A percentile compares a stretch with the other conserved stretches of the same genome.
Conservation (phyloP, 2,888 invertebrate genomes). For the Euzophera pinguis region DNA sequence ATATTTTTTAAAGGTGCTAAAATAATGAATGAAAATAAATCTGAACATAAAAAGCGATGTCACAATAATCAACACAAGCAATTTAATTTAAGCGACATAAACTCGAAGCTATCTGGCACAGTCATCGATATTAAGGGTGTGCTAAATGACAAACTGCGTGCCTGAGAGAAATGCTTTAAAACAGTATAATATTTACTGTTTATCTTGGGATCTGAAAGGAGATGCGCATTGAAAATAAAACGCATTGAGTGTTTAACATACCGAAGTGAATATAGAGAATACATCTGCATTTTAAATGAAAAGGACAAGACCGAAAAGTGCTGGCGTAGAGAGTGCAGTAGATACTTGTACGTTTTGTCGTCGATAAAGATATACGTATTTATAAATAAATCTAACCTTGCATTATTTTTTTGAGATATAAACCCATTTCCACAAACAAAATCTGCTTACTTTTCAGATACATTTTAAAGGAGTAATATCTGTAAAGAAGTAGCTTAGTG, state of each 20-base stretch:
- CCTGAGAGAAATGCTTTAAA: slow-evolving; percentile 66
- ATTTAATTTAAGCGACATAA: slow-evolving; percentile 76
- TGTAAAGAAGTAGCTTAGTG: too few relatives aligned
- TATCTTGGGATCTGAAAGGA: slow-evolving; percentile 58
- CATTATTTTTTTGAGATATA: too few relatives aligned
- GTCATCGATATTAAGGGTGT: slow-evolving; percentile 74
- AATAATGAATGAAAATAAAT: slow-evolving; percentile 53
- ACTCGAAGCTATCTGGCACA: slow-evolving; percentile 67
- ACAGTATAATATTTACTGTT: slow-evolving; percentile 65
- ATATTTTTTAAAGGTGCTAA: slow-evolving; percentile 26
- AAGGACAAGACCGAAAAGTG: neutral
- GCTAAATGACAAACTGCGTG: slow-evolving; percentile 74
- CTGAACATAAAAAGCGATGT: slow-evolving; percentile 62
- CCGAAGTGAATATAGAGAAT: slow-evolving; percentile 35
- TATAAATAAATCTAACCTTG: too few relatives aligned
- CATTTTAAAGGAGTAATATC: too few relatives aligned
- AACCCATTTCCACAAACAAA: too few relatives aligned
- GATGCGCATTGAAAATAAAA: slow-evolving; percentile 60
- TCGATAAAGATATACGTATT: too few relatives aligned
- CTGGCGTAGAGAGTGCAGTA: neutral
- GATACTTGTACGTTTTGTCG: too few relatives aligned
- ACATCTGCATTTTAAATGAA: slow-evolving; percentile 47
- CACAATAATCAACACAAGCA: slow-evolving; percentile 70
- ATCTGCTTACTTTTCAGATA: too few relatives aligned
- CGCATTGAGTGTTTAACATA: slow-evolving; percentile 52